These are phyloP conservation scores for Hypotaenidia okinawae DNA, from an alignment of 2,797 vertebrate species.

Conservation along the genomic window DNA sequence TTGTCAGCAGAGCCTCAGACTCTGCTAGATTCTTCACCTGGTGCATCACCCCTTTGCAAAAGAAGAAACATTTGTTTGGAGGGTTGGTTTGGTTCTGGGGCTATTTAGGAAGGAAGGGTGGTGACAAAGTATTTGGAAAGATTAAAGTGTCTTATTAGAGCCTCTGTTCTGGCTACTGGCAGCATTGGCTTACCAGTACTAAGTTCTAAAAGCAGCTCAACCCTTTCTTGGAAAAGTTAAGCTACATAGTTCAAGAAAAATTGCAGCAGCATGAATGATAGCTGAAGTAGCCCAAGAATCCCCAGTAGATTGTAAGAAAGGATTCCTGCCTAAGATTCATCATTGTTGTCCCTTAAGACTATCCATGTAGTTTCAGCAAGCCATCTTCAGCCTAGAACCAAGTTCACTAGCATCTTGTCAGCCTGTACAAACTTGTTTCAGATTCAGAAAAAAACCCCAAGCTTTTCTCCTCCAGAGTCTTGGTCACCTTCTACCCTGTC, in stretches of 20 bases:
- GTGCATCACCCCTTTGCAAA: constrained; percentile 93
- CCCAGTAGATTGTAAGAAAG: not conserved
- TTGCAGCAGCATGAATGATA: not conserved
- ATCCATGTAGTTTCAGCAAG: not conserved
- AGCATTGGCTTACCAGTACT: not conserved
- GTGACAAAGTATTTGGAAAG: not conserved
- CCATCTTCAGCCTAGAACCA: not conserved
- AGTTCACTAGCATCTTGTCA: not conserved
- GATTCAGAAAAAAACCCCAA: not conserved
- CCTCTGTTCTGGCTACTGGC: not conserved
- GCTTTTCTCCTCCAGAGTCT: not conserved
- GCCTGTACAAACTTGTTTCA: not conserved
- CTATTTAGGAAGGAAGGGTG: not conserved
- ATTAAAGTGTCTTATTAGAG: not conserved
- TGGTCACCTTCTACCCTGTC: not conserved
- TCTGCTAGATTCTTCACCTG: constrained; percentile 98
- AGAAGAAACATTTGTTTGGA: constrained; percentile 2
- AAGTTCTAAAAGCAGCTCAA: not conserved
- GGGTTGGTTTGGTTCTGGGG: not conserved
- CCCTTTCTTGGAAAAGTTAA: not conserved
- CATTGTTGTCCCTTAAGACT: not conserved
- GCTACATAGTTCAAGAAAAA: not conserved
- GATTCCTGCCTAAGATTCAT: not conserved
- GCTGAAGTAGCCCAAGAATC: not conserved
- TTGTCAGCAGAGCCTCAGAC: constrained; percentile 93